Evolutionary conservation across 1,140 invertebrate species (phyloP), one percentile per base, ranked within the genome.

Genomic region (Carposina sasakii): DNA sequence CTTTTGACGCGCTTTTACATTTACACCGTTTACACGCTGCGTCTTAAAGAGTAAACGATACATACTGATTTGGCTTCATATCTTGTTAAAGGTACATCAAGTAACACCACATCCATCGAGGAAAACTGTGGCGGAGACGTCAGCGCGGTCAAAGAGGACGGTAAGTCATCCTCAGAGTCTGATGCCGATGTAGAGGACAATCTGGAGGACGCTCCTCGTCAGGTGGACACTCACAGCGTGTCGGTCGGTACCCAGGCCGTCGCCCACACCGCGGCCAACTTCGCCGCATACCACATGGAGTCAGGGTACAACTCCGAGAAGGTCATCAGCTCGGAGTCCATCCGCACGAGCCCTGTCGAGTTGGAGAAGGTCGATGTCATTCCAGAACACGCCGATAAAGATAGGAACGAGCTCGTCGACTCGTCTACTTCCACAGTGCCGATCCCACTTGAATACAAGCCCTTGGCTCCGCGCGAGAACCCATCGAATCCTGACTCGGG

Each of bases 171-270:
- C 1, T 89, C 87, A 0, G 89, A 90, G 46, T 93, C 91, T 6
- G 92, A 94, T 69, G 92, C 93, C 0, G 93, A 94, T 66, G 86
- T 94, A 0, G 93, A 95, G 76, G 93, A 94, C 60, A 94, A 94
- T 65, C 74, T 90, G 3, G 90, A 92, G 56, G 89, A 89, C 28
- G 81, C 82, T 24, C 79, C 81, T 0, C 85, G 86, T 28, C 59
- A 57, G 12, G 52, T 59, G 0, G 66, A 73, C 43, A 59, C 56
- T 0, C 64, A 71, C 33, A 51, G 54, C 10, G 60, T 65, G 0
- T 59, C 73, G 6, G 67, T 62, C 2, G 70, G 55, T 10, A 58
- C 70, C 0, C 74, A 68, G 37, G 55, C 76, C 17, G 48, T 71
- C 6, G 65, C 75, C 0, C 79, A 85, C 48, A 79, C 81, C 1